These are phyloP conservation scores for Peribatodes rhomboidaria DNA, from an alignment of 2,888 invertebrate species.

Conservation along the genomic window DNA sequence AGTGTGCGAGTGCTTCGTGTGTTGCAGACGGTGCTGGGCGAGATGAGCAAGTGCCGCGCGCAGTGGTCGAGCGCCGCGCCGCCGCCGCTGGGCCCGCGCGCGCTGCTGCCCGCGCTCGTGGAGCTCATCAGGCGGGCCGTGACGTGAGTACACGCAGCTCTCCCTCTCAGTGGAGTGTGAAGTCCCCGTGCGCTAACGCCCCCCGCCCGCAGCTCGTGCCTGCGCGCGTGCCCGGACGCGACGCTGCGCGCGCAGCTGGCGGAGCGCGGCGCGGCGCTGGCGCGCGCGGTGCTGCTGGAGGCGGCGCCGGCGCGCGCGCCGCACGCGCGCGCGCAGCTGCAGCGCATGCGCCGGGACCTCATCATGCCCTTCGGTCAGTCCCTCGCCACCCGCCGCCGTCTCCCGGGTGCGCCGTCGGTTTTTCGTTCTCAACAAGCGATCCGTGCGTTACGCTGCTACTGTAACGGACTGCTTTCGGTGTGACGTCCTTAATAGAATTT, in stretches of 20 bases:
- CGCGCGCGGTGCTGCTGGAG: constrained; percentile 62
- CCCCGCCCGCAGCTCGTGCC: constrained; percentile 69
- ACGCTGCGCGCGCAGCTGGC: constrained; percentile 74
- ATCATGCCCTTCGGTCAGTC: constrained; percentile 89
- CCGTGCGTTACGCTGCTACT: neutral
- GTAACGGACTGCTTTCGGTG: neutral
- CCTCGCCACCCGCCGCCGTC: no score
- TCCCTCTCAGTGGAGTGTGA: no score
- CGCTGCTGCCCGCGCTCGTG: constrained; percentile 60
- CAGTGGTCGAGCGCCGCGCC: constrained; percentile 67
- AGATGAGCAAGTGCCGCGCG: constrained; percentile 88
- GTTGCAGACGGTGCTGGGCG: constrained; percentile 51
- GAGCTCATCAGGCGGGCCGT: constrained; percentile 53
- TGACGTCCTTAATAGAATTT: no score
- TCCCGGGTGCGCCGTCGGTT: no score
- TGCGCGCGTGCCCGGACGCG: constrained; percentile 85
- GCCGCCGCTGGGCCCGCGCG: constrained; percentile 52
- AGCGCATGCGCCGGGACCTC: constrained; percentile 87
- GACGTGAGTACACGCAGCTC: constrained; percentile 21
- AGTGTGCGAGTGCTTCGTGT: neutral
- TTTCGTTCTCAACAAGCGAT: no score
- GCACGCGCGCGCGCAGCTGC: constrained; percentile 38
- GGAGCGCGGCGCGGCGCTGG: constrained; percentile 71
- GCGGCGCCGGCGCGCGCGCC: constrained; percentile 47
- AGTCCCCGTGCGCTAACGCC: no score